phyloP scores from a whole-genome alignment of 2,113 vertebrate genomes.

The Muntiacus reevesi region DNA sequence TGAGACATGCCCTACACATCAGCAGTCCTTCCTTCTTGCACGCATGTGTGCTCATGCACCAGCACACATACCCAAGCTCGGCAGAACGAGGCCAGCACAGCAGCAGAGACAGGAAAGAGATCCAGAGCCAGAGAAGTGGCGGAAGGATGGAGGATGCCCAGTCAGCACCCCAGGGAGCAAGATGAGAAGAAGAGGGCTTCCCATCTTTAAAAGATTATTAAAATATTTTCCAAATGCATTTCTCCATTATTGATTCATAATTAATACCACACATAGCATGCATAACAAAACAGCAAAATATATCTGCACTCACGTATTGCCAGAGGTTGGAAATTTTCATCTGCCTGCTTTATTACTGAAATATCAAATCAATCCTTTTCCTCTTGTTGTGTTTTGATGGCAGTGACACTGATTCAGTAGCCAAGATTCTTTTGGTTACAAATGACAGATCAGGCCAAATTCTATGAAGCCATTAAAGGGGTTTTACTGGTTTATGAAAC shows the following conservation, averaged over 20 bases:
- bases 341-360: background rate
- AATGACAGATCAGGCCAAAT: background rate
- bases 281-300: background rate
- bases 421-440: background rate
- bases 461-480: background rate
- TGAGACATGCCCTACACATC: background rate
- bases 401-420: background rate
- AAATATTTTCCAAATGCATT: conserved; percentile 31
- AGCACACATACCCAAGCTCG: background rate
- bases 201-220: conserved; percentile 11
- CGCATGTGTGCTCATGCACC: too few species aligned
- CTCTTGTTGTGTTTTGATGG: background rate
- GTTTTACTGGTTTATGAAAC: background rate
- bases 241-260: background rate
- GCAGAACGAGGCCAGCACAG: background rate
- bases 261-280: background rate
- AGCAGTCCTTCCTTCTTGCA: background rate
- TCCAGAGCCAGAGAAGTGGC: background rate
- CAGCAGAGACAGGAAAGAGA: background rate
- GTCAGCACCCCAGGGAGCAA: background rate
- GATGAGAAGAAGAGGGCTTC: background rate
- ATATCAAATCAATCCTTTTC: background rate
- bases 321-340: background rate
- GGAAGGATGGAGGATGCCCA: background rate
- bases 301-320: background rate